phyloP scores from a whole-genome alignment of 2,888 invertebrate species.

The Brachypalpus laphriformis region DNA sequence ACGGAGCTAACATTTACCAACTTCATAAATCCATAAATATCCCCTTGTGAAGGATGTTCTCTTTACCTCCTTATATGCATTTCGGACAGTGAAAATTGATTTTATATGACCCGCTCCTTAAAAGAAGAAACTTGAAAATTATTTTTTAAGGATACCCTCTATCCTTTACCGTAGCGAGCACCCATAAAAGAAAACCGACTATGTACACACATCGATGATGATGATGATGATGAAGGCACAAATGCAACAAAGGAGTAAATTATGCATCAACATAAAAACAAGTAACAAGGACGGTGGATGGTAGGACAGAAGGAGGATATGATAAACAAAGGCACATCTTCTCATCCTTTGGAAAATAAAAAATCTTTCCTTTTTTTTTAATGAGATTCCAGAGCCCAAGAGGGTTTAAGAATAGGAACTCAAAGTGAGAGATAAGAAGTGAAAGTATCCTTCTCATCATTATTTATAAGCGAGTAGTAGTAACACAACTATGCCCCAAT shows the following conservation, averaged over 20 bases:
- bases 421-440: constrained; percentile 57
- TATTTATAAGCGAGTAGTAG: constrained; percentile 56
- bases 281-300: constrained; percentile 22
- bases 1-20: constrained; percentile 57
- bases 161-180: not conserved
- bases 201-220: not conserved
- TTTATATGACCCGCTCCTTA: constrained; percentile 44
- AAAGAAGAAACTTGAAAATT: constrained; percentile 25
- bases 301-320: constrained; percentile 10
- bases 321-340: constrained; percentile 20
- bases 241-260: constrained; percentile 63
- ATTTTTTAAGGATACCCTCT: not conserved
- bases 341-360: constrained; percentile 32
- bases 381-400: constrained; percentile 46
- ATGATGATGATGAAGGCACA: not conserved
- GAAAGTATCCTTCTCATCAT: constrained; percentile 63
- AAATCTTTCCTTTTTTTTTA: constrained; percentile 45
- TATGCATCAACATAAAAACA: constrained; percentile 61
- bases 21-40: constrained; percentile 62
- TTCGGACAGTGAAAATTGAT: constrained; percentile 66
- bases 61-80: constrained; percentile 44
- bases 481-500: not conserved
- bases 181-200: not conserved
- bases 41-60: constrained; percentile 11
- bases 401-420: constrained; percentile 11